Base-by-base conservation (phyloP, 2,888 invertebrate genomes). In the Dinocampus coccinellae region DNA sequence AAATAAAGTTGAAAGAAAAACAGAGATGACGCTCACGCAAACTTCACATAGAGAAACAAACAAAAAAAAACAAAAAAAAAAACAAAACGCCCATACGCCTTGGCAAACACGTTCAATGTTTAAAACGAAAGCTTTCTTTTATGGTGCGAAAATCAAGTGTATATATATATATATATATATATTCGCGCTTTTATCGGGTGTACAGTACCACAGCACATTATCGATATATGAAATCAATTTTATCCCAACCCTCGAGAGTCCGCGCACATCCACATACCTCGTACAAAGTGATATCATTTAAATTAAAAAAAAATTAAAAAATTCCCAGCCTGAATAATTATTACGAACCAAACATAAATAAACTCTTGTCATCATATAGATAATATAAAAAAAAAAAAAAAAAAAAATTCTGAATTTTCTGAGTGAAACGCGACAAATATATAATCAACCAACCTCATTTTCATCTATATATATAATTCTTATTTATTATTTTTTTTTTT, bases 1-100 rank as follows among this genome's bases (percentile, higher is more conserved):
- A 29, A 29, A 63, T 52, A 63, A 29, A 52, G 47, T 29, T 63
- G 24, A 63, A 52, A 63, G 62, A 63, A 63, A 53, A 63, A 52
- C 47, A 63, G 47, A 26, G 42, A 52, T 52, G 39, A 16, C 26
- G 24, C 42, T n/a, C n/a, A n/a, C n/a, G n/a, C n/a, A n/a, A n/a
- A n/a, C n/a, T n/a, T n/a, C n/a, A n/a, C 36, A 9, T 26, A 16
- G 39, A 29, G 16, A 24, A 52, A 26, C 26, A 3, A 26, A 29
- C n/a, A 13, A 7, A 29, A 26, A 57, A 26, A 55, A 42, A 42
- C 4, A 47, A 16, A 47, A 16, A 10, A 16, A 16, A 47, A 16
- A 55, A 22, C 11, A 7, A 42, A 33, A 26, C 33, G 20, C 47
- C 47, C 39, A 62, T 39, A 26, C n/a, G 62, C 62, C 39, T 62